Percentiles rank a stretch among this genome's conserved stretches.
phyloP scores from a whole-genome alignment of 1,140 invertebrate species.

The Polyergus mexicanus region DNA sequence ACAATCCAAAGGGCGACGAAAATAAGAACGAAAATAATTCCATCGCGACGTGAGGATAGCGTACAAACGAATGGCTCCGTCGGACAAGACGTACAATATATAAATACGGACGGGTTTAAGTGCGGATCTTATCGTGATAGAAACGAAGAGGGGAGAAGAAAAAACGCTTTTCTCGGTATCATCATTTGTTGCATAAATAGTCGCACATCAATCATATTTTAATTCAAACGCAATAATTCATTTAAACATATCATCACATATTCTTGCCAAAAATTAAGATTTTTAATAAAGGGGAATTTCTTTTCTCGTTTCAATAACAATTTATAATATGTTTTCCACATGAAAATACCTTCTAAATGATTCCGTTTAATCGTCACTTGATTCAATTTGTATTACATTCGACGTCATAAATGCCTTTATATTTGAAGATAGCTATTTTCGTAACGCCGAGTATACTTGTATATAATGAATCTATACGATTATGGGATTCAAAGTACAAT shows the following conservation, averaged over 20 bases:
- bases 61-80: not conserved
- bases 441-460: too few relatives aligned
- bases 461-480: too few relatives aligned
- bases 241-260: not conserved
- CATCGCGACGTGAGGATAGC: not conserved
- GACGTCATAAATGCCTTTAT: too few relatives aligned
- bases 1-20: not conserved
- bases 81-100: not conserved
- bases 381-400: too few relatives aligned
- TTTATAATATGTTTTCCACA: not conserved
- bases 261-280: not conserved
- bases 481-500: too few relatives aligned
- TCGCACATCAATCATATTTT: not conserved
- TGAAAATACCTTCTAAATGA: too few relatives aligned
- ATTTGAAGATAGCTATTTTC: too few relatives aligned
- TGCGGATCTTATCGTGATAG: not conserved
- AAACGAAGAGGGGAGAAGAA: not conserved
- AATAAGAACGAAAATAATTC: not conserved
- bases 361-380: too few relatives aligned
- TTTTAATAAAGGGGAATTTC: not conserved
- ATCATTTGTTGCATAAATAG: not conserved
- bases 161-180: not conserved
- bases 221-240: not conserved
- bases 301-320: slow-evolving; percentile 1
- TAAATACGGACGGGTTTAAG: not conserved